phyloP scores from a whole-genome alignment of 1,140 invertebrate species.

The Mamestra configurata region DNA sequence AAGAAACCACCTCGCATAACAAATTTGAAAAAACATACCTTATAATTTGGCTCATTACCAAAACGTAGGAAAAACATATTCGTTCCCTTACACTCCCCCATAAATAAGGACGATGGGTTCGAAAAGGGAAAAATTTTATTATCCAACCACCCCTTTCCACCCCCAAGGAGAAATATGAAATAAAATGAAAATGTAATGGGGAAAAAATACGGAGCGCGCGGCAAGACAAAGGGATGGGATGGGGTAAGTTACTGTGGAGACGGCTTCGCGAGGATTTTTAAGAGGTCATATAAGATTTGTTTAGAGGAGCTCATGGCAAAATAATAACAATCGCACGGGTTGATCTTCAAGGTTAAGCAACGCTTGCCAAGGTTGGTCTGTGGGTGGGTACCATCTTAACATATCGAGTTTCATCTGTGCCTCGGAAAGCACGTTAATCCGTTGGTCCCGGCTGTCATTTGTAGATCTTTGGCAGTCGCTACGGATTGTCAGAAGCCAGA shows the following conservation, averaged over 20 bases:
- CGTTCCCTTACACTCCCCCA: conserved; percentile 78
- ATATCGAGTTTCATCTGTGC: too few species aligned
- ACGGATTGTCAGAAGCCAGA: too few species aligned
- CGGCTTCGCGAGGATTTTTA: conserved; percentile 36
- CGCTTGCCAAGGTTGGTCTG: too few species aligned
- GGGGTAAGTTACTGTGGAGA: conserved; percentile 59
- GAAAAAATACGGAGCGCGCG: conserved; percentile 83
- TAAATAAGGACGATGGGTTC: conserved; percentile 83
- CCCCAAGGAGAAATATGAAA: conserved; percentile 86
- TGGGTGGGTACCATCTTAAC: too few species aligned
- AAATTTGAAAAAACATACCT: conserved; percentile 82
- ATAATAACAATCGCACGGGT: too few species aligned
- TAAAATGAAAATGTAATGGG: conserved; percentile 88
- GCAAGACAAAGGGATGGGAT: conserved; percentile 84
- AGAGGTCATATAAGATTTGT: too few species aligned
- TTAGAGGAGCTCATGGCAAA: too few species aligned
- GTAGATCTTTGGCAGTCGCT: too few species aligned
- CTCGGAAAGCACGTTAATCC: too few species aligned
- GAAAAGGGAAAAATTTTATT: conserved; percentile 86
- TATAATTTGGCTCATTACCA: conserved; percentile 86
- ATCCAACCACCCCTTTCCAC: conserved; percentile 69
- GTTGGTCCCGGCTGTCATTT: too few species aligned
- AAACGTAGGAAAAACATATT: conserved; percentile 86
- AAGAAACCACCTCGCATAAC: conserved; percentile 62
- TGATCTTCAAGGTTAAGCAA: too few species aligned